Evolutionary conservation across 2,888 invertebrate genomes (phyloP).

Genomic region (Ectemnius lituratus): DNA sequence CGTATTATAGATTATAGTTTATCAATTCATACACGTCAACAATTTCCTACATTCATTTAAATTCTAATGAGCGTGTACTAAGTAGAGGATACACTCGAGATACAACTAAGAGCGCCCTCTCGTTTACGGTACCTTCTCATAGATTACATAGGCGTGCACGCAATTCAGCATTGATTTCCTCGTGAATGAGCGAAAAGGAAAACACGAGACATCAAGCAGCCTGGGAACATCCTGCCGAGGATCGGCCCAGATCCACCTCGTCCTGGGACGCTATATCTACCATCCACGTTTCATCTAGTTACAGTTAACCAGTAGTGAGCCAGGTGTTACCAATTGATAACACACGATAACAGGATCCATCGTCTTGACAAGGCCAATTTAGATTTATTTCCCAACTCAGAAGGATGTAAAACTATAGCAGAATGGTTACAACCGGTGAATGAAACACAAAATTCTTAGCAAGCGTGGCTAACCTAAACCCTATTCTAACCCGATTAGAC

Average conservation of each 20-base stretch:
- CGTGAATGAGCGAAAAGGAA: conserved; percentile 55
- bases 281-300: conserved; percentile 68
- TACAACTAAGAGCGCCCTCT: conserved; percentile 40
- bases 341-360: conserved; percentile 61
- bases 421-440: not conserved
- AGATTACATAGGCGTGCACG: conserved; percentile 39
- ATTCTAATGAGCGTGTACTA: too few relatives aligned
- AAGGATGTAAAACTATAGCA: not conserved
- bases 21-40: too few relatives aligned
- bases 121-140: conserved; percentile 63
- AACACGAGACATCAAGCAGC: conserved; percentile 59
- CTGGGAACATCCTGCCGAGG: conserved; percentile 73
- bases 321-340: conserved; percentile 70
- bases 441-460: not conserved
- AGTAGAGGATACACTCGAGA: too few relatives aligned
- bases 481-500: not conserved
- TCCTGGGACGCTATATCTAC: conserved; percentile 63
- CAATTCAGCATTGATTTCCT: conserved; percentile 66
- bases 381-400: not conserved
- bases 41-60: too few relatives aligned
- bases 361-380: conserved; percentile 10
- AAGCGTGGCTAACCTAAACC: not conserved
- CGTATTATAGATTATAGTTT: too few relatives aligned
- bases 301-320: conserved; percentile 64
- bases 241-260: conserved; percentile 59